phyloP scores from a whole-genome alignment of 2,888 invertebrate species.

The Anticlea derivata region DNA sequence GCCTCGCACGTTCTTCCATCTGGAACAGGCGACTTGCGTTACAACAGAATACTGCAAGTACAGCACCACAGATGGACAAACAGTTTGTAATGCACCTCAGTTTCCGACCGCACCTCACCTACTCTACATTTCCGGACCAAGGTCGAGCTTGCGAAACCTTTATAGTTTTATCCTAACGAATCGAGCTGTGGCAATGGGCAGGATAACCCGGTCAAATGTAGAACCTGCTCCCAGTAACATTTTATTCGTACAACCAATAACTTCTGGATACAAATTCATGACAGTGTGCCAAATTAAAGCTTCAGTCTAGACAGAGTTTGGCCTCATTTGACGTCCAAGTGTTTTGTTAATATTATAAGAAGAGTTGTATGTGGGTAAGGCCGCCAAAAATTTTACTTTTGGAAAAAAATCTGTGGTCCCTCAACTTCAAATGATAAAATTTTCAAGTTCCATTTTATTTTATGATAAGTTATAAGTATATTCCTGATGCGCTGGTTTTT shows the following conservation, averaged over 20 bases:
- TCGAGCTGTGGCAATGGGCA: not conserved
- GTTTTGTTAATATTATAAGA: constrained; percentile 1
- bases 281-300: constrained; percentile 23
- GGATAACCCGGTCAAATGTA: not conserved
- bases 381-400: too few species aligned
- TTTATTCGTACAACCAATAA: not conserved
- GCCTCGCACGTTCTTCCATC: constrained; percentile 75
- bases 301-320: constrained; percentile 17
- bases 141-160: constrained; percentile 31
- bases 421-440: too few species aligned
- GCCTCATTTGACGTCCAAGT: constrained; percentile 15
- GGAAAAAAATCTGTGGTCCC: too few species aligned
- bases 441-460: too few species aligned
- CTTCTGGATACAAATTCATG: constrained; percentile 15
- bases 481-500: too few species aligned
- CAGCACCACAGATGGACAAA: constrained; percentile 7
- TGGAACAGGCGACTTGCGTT: constrained; percentile 66
- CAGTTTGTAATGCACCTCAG: constrained; percentile 13
- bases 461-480: too few species aligned
- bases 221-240: not conserved
- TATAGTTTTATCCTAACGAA: constrained; percentile 4
- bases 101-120: constrained; percentile 40
- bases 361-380: too few species aligned
- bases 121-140: constrained; percentile 33
- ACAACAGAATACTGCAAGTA: constrained; percentile 42